Conservation (phyloP, 37 sponge, comb jelly and placozoan species). For the Spongilla lacustris region DNA sequence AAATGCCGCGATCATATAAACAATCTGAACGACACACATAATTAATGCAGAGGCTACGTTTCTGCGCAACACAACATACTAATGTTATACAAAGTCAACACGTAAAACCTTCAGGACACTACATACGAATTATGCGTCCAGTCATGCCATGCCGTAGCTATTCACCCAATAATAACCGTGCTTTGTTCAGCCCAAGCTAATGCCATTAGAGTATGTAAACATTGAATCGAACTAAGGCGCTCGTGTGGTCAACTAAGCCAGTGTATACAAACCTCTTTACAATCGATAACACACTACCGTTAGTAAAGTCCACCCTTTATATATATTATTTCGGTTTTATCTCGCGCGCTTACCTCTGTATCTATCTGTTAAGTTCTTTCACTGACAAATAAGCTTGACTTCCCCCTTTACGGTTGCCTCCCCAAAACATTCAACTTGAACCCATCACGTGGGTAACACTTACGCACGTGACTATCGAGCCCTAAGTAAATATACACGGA, state of each 20-base stretch:
- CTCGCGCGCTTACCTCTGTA: neutral
- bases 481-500: neutral
- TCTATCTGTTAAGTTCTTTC: neutral
- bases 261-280: no score
- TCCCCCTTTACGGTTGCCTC: neutral
- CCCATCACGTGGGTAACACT: conserved; percentile 45
- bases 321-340: neutral
- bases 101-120: neutral
- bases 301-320: neutral
- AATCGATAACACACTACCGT: no score
- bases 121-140: neutral
- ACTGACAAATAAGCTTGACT: neutral
- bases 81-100: no score
- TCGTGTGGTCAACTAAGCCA: no score
- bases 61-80: no score
- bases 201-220: no score
- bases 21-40: neutral
- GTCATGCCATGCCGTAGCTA: neutral
- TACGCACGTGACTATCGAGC: conserved; percentile 12
- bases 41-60: neutral
- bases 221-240: no score
- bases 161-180: neutral
- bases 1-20: neutral
- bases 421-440: conserved; percentile 17
- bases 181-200: neutral